These are phyloP conservation scores for Vombatus ursinus DNA, from an alignment of 2,113 vertebrate species.

Conservation along the genomic window DNA sequence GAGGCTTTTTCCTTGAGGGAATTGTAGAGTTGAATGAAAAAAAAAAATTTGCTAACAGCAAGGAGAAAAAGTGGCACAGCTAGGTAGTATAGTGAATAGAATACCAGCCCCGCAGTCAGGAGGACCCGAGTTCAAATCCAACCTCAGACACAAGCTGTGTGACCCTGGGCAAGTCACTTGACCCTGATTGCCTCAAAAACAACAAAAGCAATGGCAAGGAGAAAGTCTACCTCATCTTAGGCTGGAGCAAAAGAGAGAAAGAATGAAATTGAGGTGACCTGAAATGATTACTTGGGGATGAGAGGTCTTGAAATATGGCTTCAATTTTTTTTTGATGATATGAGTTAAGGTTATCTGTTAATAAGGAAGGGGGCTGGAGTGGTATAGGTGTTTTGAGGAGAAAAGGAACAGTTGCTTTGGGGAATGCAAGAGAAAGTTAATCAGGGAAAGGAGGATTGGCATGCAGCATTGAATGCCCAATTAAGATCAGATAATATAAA, in stretches of 20 bases:
- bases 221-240: not conserved
- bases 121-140: too few species aligned
- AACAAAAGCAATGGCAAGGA: not conserved
- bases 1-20: not conserved
- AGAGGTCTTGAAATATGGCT: not conserved
- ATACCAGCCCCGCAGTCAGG: too few species aligned
- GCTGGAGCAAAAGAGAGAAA: not conserved
- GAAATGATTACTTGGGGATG: not conserved
- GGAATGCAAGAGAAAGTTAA: not conserved
- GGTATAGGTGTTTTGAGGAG: not conserved
- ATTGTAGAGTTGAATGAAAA: not conserved
- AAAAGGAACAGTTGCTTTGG: not conserved
- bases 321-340: not conserved
- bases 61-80: too few species aligned
- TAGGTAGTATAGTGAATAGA: too few species aligned
- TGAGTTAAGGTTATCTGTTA: not conserved
- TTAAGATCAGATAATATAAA: not conserved
- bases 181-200: too few species aligned
- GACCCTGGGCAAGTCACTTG: too few species aligned
- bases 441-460: not conserved
- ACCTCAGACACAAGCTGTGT: too few species aligned
- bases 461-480: not conserved
- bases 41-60: not conserved
- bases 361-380: not conserved
- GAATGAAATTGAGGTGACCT: not conserved